Conservation (phyloP, 2,113 vertebrate genomes). For the Sebastes schlegelii region DNA sequence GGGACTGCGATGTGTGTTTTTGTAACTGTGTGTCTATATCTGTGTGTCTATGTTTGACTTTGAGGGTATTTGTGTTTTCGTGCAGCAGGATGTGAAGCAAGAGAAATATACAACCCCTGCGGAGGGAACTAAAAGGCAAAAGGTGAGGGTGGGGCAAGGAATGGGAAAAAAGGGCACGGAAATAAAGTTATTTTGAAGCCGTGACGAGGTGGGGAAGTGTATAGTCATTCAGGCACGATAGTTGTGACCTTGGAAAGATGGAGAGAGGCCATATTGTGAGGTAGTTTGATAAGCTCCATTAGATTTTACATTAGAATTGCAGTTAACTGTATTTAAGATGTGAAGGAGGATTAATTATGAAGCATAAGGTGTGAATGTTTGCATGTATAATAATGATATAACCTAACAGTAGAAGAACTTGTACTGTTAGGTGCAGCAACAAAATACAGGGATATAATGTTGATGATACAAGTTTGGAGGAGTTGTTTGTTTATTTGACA, state of each 20-base stretch:
- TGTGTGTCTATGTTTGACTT: constrained; percentile 38
- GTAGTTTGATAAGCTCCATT: background rate
- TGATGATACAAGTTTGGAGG: background rate
- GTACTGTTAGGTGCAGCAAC: background rate
- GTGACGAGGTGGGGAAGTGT: background rate
- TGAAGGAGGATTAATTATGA: background rate
- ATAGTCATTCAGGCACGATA: background rate
- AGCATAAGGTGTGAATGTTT: background rate
- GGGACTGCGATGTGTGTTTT: constrained; percentile 24
- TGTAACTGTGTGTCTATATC: background rate
- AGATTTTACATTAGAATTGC: constrained; percentile 2
- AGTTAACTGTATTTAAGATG: constrained; percentile 5
- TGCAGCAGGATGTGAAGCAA: constrained; percentile 25
- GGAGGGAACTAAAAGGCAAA: constrained; percentile 21
- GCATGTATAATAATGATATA: background rate
- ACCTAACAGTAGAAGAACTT: background rate
- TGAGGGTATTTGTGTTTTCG: constrained; percentile 35
- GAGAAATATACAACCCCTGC: constrained; percentile 3
- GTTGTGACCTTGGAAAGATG: constrained; percentile 24
- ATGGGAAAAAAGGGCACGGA: background rate
- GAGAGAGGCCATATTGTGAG: background rate
- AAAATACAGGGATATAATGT: background rate
- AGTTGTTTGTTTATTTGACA: background rate
- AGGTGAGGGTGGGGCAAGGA: constrained; percentile 18
- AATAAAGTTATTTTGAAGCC: constrained; percentile 46